phyloP scores from a whole-genome alignment of 2,113 vertebrate species.

The Odocoileus hemionus region DNA sequence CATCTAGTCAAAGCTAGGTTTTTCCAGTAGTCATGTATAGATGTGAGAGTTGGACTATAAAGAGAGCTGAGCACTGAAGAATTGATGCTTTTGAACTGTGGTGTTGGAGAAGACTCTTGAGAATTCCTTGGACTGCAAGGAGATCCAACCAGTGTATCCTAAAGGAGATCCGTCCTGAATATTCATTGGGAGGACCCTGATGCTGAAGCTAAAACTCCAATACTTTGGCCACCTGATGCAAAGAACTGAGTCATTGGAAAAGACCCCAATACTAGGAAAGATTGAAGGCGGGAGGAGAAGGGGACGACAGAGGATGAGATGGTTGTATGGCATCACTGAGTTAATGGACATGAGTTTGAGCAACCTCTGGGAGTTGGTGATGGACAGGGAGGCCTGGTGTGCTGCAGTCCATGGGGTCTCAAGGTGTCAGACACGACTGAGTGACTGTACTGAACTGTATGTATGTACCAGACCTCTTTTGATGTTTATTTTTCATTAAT shows the following conservation, averaged over 20 bases:
- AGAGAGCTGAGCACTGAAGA: not conserved
- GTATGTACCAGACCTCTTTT: not conserved
- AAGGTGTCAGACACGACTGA: rapidly evolving
- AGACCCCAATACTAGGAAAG: not conserved
- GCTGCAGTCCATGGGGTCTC: not conserved
- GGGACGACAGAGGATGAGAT: not conserved
- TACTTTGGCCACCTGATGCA: not conserved
- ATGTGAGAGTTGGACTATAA: not conserved
- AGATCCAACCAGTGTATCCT: not conserved
- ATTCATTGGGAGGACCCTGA: not conserved
- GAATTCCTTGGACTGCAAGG: not conserved
- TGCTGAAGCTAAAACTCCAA: not conserved
- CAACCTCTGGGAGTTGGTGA: not conserved
- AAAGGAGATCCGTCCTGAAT: not conserved
- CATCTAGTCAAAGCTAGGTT: not conserved
- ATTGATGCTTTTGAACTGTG: not conserved
- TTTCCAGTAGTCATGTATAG: not conserved
- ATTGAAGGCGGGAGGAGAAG: not conserved
- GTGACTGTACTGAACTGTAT: not conserved
- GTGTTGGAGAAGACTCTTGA: not conserved
- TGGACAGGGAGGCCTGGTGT: not conserved
- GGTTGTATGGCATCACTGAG: not conserved
- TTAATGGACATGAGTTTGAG: not conserved
- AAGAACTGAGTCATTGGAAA: not conserved
- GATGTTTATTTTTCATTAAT: not conserved